Evolutionary conservation across 2,113 vertebrate species (phyloP), one percentile per base, ranked within the genome.

Genomic region (Chionis minor): DNA sequence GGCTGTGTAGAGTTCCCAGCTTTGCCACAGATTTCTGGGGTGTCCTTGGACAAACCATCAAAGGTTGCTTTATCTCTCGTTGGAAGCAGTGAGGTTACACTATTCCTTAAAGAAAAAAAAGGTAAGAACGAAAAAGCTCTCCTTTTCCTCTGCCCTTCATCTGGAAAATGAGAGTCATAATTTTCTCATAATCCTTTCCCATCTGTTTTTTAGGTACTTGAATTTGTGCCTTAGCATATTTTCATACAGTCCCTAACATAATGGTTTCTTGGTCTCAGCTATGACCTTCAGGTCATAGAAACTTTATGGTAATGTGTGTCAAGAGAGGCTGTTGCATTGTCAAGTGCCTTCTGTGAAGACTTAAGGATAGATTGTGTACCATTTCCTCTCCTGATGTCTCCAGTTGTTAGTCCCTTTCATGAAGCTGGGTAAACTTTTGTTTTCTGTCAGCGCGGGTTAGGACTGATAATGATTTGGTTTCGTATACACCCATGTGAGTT

Each of bases 131-230:
- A 59, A 92, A 55, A 51, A 59, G 10, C 8, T 70, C 38, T 70
- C 20, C 18, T 73, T 70, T 86, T 56, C 44, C 9, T 78, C 61
- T 79, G 62, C 45, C 86, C 45, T 35, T 92, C 49, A 33, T 54
- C 55, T 92, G 59, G 65, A 86, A 86, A 90, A 72, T 7, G 5
- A 65, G 58, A 75, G 45, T 70, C 16, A 19, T 70, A 62, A 77
- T 59, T 91, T 91, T 88, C 42, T 84, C 32, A 38, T 85, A 75
- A 73, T 89, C 45, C 83, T 47, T 65, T 81, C 49, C 45, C 67
- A 74, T 94, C 79, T 91, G 70, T 80, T 81, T 92, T 90, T 79
- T 72, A 58, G 30, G 38, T 69, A 56, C 12, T 47, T 72, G 40
- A 65, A 27, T 65, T 38, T 87, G 35, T 92, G 33, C 78, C 33